Evolutionary conservation across 2,888 invertebrate species (phyloP).

Genomic region (Cephus pygmeus): DNA sequence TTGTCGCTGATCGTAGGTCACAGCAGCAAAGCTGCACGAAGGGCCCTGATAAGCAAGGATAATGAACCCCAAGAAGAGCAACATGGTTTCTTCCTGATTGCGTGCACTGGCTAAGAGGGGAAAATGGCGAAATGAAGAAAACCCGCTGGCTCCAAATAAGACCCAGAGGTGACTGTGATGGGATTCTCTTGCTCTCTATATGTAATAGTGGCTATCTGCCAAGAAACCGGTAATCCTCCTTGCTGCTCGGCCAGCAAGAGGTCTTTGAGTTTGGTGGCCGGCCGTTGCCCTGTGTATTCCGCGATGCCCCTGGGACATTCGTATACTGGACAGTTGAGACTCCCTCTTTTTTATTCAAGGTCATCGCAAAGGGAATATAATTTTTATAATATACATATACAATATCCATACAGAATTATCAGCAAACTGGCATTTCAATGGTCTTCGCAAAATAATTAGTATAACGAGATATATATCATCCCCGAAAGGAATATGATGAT

Average conservation of each 20-base stretch:
- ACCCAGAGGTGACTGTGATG: conserved; percentile 19
- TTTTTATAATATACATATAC: neutral
- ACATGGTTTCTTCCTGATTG: neutral
- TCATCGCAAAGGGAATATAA: neutral
- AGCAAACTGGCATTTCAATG: neutral
- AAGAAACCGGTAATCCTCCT: conserved; percentile 40
- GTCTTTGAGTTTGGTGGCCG: conserved; percentile 2
- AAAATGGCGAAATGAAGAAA: conserved; percentile 9
- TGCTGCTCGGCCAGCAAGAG: neutral
- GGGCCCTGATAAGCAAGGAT: conserved; percentile 58
- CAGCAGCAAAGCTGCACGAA: conserved; percentile 60
- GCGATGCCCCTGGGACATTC: neutral
- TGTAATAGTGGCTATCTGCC: conserved; percentile 27
- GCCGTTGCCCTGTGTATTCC: conserved; percentile 5
- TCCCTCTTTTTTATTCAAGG: neutral
- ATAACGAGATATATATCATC: neutral
- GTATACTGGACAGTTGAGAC: neutral
- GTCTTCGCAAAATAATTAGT: neutral
- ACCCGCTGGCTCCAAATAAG: conserved; percentile 16
- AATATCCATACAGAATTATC: neutral
- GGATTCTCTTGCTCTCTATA: neutral
- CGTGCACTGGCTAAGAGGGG: neutral
- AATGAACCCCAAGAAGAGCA: conserved; percentile 68
- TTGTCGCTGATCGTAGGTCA: conserved; percentile 78
- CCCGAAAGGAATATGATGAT: neutral